Base-by-base conservation (phyloP, 2,797 vertebrate genomes). In the Malacoraja senta region DNA sequence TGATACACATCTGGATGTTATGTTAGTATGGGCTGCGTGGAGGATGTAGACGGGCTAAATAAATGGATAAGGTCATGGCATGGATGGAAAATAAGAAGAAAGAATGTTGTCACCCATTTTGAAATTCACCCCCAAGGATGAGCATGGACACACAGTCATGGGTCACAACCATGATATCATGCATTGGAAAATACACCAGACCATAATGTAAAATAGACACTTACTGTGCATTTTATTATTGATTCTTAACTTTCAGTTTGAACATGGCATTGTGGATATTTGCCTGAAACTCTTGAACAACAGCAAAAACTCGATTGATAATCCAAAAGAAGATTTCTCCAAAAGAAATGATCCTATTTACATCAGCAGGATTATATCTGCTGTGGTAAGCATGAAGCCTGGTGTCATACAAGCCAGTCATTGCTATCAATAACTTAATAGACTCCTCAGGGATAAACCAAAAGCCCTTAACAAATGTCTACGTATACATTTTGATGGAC, bases 281-380 rank as follows among this genome's bases (percentile, higher is more conserved):
- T 95, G 95, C 94, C 94, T 97, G 93, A 58, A 95, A 3, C 93
- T 97, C 58, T 61, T 97, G 95, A 96, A 97, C 90, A 94, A 91
- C 17, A 97, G 96, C 94, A 83, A 97, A 2, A 95, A 95, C 93
- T 94, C n/a, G n/a, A 94, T 94, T 2, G 95, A 96, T 71, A 97
- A 97, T 92, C 94, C 96, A 0, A 8, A 63, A n/a, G 94, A 95
- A 0, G 97, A 97, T 0, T 94, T 95, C 0, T 95, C 96, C 63
- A 95, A 84, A 93, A 94, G 97, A 63, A 93, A 95, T 0, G 96
- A 96, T 86, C 97, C 97, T 93, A 95, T 93, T 93, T 97, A 97
- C 0, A 7, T 97, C 71, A 95, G 96, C 63, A 96, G 97, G 0
- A 95, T 97, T 81, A 94, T 97, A 94, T 97, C 95, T 2, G 96